Percentiles rank a stretch among this genome's conserved stretches.
Conservation (phyloP, 1,140 invertebrate species). For the Himalopsyche phryganea region DNA sequence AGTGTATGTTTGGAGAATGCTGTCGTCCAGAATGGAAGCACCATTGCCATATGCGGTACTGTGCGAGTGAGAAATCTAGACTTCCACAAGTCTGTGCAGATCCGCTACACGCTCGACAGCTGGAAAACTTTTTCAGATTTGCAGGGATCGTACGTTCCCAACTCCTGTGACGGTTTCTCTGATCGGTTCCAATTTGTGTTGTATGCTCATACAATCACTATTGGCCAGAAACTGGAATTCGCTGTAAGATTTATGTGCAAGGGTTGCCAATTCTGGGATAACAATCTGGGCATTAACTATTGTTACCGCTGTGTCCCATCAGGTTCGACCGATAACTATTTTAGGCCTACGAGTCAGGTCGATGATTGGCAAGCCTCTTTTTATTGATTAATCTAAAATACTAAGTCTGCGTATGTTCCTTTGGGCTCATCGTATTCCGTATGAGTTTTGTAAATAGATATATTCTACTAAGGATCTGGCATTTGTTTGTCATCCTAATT, state of each 20-base stretch:
- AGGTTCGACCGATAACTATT: slow-evolving; percentile 35
- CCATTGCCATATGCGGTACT: slow-evolving; percentile 76
- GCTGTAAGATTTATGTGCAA: slow-evolving; percentile 80
- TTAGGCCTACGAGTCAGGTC: slow-evolving; percentile 37
- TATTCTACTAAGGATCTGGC: slow-evolving; percentile 12
- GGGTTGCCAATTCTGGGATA: slow-evolving; percentile 88
- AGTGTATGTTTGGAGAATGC: slow-evolving; percentile 84
- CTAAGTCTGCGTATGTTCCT: slow-evolving; percentile 7
- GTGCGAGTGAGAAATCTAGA: slow-evolving; percentile 87
- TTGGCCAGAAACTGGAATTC: slow-evolving; percentile 75
- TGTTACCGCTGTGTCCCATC: slow-evolving; percentile 74
- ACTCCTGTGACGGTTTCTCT: slow-evolving; percentile 89
- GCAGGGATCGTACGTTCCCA: slow-evolving; percentile 76
- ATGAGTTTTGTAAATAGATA: slow-evolving; percentile 15
- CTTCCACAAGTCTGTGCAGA: slow-evolving; percentile 85
- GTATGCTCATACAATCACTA: slow-evolving; percentile 66
- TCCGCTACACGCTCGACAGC: slow-evolving; percentile 80
- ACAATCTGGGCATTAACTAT: slow-evolving; percentile 81
- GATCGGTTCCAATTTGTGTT: slow-evolving; percentile 82
- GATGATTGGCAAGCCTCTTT: slow-evolving; percentile 51
- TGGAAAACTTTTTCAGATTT: slow-evolving; percentile 84
- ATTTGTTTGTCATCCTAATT: not conserved
- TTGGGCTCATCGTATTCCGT: not conserved
- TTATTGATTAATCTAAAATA: slow-evolving; percentile 39
- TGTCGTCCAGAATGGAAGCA: slow-evolving; percentile 64